phyloP scores from a whole-genome alignment of 2,113 vertebrate species.

The Numida meleagris region DNA sequence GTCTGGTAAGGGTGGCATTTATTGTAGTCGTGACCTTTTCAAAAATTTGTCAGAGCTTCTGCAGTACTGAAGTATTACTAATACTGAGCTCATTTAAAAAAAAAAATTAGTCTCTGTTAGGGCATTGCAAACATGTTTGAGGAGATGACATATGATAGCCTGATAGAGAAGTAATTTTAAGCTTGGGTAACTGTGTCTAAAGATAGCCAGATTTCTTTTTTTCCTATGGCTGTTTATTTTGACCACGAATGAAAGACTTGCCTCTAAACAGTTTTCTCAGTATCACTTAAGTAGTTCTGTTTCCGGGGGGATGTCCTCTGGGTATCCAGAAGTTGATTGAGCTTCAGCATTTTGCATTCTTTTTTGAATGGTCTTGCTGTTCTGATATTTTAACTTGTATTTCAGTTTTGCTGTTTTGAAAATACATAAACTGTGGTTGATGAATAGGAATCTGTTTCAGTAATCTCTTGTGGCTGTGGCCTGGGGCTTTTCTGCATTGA shows the following conservation, averaged over 20 bases:
- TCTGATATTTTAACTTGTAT: not conserved
- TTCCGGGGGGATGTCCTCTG: not conserved
- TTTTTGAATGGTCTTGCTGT: not conserved
- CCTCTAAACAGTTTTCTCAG: not conserved
- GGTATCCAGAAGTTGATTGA: not conserved
- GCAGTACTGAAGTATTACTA: not conserved
- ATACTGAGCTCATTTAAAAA: not conserved
- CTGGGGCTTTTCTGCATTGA: accelerated
- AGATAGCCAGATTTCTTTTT: not conserved
- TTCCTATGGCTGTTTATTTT: not conserved
- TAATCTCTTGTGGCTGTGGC: not conserved
- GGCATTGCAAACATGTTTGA: not conserved
- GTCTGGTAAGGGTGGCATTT: not conserved
- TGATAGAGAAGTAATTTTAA: not conserved
- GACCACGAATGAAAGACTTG: not conserved
- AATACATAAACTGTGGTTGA: not conserved
- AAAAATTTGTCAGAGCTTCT: not conserved
- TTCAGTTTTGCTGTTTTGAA: not conserved
- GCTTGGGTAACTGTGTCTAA: not conserved
- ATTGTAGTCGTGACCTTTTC: not conserved
- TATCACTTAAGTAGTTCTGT: not conserved
- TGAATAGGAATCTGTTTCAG: not conserved
- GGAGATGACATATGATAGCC: not conserved
- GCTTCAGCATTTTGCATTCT: not conserved
- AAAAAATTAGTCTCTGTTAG: not conserved